Percentiles rank a stretch among this genome's conserved stretches.
Conservation (phyloP, 2,113 vertebrate genomes). For the Ciconia maguari region DNA sequence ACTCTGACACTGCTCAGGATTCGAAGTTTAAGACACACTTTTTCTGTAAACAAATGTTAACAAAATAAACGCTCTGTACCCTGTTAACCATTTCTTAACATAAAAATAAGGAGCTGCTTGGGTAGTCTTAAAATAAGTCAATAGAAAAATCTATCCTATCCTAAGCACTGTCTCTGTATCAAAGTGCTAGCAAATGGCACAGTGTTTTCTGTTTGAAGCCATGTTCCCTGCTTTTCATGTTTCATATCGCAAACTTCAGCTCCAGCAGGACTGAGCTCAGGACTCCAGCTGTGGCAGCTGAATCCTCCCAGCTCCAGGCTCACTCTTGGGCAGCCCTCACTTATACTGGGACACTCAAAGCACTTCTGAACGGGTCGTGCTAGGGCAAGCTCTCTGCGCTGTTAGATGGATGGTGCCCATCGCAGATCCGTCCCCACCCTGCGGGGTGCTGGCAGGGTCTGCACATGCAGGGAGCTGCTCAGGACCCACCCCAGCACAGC, state of each 20-base stretch:
- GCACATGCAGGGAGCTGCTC: not conserved
- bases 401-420: too few species aligned
- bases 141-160: constrained; percentile 23
- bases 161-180: not conserved
- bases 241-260: not conserved
- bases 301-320: not conserved
- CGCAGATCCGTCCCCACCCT: rapidly evolving
- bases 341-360: not conserved
- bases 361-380: rapidly evolving
- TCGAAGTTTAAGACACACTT: constrained; percentile 11
- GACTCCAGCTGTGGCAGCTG: not conserved
- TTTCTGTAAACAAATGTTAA: constrained; percentile 50
- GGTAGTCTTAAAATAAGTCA: not conserved
- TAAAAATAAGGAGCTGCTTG: not conserved
- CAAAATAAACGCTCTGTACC: constrained; percentile 47
- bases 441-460: rapidly evolving
- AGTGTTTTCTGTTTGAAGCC: not conserved
- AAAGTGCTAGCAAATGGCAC: constrained; percentile 8
- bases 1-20: not conserved
- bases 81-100: constrained; percentile 25
- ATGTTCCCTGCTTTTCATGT: not conserved
- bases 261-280: not conserved
- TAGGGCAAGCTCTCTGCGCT: not conserved
- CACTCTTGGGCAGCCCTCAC: not conserved
- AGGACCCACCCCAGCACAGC: not conserved